phyloP scores from a whole-genome alignment of 2,113 vertebrate genomes.

The Nibea coibor region DNA sequence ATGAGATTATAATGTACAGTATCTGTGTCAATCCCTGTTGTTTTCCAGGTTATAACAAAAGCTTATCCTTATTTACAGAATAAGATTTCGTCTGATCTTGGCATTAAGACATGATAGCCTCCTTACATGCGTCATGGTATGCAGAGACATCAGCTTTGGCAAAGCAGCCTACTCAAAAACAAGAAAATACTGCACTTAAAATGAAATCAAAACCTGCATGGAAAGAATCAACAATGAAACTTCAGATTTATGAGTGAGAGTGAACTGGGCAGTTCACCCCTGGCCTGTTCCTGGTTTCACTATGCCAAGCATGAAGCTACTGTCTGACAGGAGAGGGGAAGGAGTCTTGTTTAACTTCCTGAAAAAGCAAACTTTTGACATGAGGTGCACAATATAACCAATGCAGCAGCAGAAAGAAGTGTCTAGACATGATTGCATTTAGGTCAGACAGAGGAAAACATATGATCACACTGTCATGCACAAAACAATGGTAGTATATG shows the following conservation, averaged over 20 bases:
- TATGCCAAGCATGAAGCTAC: conserved; percentile 60
- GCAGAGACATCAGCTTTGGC: neutral
- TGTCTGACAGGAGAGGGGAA: conserved; percentile 76
- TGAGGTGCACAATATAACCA: conserved; percentile 61
- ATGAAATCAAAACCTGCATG: conserved; percentile 27
- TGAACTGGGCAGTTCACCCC: conserved; percentile 46
- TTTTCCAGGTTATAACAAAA: conserved; percentile 50
- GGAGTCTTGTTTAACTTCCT: conserved; percentile 79
- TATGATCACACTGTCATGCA: conserved; percentile 74
- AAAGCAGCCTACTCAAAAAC: conserved; percentile 25
- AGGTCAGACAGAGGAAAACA: conserved; percentile 79
- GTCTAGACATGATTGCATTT: conserved; percentile 81
- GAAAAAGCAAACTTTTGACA: conserved; percentile 78
- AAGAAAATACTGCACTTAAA: neutral
- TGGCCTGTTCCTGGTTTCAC: conserved; percentile 76
- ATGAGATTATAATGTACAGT: conserved; percentile 61
- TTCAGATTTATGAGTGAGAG: conserved; percentile 60
- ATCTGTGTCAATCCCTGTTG: conserved; percentile 78
- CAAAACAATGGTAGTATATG: conserved; percentile 53
- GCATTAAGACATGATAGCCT: conserved; percentile 51
- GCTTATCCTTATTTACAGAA: conserved; percentile 68
- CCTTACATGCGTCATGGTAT: conserved; percentile 13
- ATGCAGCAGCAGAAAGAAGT: conserved; percentile 70
- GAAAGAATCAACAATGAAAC: conserved; percentile 46
- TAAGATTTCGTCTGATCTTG: conserved; percentile 57